Percentiles rank a stretch among this genome's conserved stretches.
These are phyloP conservation scores for Girardinus metallicus DNA, from an alignment of 2,797 vertebrate species.

Conservation along the genomic window DNA sequence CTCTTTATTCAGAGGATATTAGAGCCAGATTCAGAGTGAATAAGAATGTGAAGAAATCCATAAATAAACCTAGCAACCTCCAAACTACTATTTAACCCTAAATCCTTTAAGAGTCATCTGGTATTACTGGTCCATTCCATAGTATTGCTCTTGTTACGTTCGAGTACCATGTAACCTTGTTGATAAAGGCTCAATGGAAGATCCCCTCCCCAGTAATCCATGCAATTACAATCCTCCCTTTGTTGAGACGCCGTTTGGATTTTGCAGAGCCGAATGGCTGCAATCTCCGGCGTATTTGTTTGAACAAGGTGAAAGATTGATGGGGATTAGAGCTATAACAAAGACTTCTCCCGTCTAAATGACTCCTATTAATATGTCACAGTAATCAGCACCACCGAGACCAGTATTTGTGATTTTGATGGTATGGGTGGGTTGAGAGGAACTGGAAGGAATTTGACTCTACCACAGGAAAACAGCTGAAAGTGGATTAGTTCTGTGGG, in stretches of 20 bases:
- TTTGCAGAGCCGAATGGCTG: conserved; percentile 52
- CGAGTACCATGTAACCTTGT: conserved; percentile 68
- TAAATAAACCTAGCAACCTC: conserved; percentile 53
- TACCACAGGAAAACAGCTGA: conserved; percentile 80
- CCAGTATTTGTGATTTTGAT: conserved; percentile 59
- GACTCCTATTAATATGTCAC: conserved; percentile 72
- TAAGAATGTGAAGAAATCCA: conserved; percentile 41
- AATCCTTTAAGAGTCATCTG: conserved; percentile 59
- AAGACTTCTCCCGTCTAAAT: conserved; percentile 65
- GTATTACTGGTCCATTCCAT: conserved; percentile 61
- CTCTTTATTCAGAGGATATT: conserved; percentile 43
- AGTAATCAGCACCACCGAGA: conserved; percentile 66
- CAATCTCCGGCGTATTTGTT: conserved; percentile 59
- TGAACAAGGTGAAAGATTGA: conserved; percentile 77
- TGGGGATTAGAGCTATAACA: conserved; percentile 72
- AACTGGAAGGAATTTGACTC: conserved; percentile 75
- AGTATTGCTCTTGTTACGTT: conserved; percentile 57
- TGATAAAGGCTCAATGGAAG: conserved; percentile 77
- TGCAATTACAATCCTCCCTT: conserved; percentile 75
- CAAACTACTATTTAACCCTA: conserved; percentile 43
- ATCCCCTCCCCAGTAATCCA: conserved; percentile 75
- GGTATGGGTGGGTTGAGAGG: conserved; percentile 23
- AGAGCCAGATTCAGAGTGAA: conserved; percentile 38
- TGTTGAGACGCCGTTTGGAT: conserved; percentile 64
- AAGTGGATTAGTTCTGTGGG: conserved; percentile 83